Conservation (phyloP, 2,888 invertebrate genomes). For the Agonopterix heracliana region DNA sequence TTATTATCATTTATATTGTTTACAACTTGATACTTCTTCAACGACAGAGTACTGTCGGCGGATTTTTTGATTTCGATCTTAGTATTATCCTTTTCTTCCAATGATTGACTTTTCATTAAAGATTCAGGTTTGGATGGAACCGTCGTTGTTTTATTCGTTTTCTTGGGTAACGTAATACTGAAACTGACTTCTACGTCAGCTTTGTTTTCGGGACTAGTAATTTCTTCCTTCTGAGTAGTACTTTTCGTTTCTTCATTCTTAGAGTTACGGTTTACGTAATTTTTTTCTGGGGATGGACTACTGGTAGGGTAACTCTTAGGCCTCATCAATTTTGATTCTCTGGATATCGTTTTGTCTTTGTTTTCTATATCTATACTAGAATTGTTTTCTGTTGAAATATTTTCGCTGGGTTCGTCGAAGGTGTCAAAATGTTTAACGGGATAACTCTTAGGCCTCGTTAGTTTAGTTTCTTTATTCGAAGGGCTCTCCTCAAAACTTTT, state of each 20-base stretch:
- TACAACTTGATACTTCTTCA: constrained; percentile 57
- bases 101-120: constrained; percentile 22
- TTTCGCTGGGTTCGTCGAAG: constrained; percentile 40
- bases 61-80: constrained; percentile 26
- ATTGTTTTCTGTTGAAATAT: constrained; percentile 26
- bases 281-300: constrained; percentile 62
- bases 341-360: constrained; percentile 32
- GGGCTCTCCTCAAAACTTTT: constrained; percentile 38
- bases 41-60: constrained; percentile 31
- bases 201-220: constrained; percentile 31
- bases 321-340: constrained; percentile 67
- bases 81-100: constrained; percentile 20
- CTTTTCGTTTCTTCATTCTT: constrained; percentile 41
- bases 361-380: constrained; percentile 32
- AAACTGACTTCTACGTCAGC: constrained; percentile 66
- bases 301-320: constrained; percentile 79
- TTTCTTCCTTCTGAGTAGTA: constrained; percentile 29
- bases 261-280: constrained; percentile 37
- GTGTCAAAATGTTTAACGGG: constrained; percentile 62
- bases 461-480: constrained; percentile 54
- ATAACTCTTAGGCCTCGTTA: constrained; percentile 77
- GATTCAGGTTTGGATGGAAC: constrained; percentile 29
- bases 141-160: constrained; percentile 28
- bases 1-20: constrained; percentile 31
- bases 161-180: constrained; percentile 62